Base-by-base conservation (phyloP, 2,888 invertebrate genomes). In the Hyles lineata region DNA sequence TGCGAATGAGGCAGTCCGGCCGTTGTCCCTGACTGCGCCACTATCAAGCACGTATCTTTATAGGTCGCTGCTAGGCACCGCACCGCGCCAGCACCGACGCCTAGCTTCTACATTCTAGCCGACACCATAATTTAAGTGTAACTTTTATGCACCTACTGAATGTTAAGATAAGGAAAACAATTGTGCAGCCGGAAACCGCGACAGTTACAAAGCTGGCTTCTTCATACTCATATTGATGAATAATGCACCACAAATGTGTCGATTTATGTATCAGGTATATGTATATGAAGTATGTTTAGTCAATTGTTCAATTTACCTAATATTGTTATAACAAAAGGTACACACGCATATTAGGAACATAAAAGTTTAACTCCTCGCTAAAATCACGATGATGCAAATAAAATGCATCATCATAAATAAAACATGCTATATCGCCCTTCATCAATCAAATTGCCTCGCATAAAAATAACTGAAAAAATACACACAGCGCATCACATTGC, bases 1-100 rank as follows among this genome's bases (percentile, higher is more conserved):
- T 93, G 94, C 93, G 92, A 93, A 92, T 92, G 93, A 93, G 95
- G 94, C 92, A 87, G 91, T 86, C 83, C 90, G 95, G 95, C 91
- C 95, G 90, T 92, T 94, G 95, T 95, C 94, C 95, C 93, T 93
- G 89, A 89, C 89, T 90, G 87, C 87, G 90, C 91, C 83, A 90
- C 89, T 91, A 92, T 90, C 89, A 86, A 87, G 86, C 90, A 92
- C 92, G 90, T 92, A 92, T 88, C 91, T 93, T 93, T 92, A 92
- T 94, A 92, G 94, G 93, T 94, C 94, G 93, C 86, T 85, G 87
- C 87, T 90, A 90, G 83, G 84, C 83, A 76, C 74, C 72, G 55
- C 35, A 63, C 58, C 29, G 72, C 89, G 92, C 84, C 79, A 90
- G 86, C 85, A 87, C 87, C 90, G 62, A n/a, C 67, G 50, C 50